Evolutionary conservation across 2,113 vertebrate genomes (phyloP), one percentile per base, ranked within the genome.

Genomic region (Sebastes schlegelii): DNA sequence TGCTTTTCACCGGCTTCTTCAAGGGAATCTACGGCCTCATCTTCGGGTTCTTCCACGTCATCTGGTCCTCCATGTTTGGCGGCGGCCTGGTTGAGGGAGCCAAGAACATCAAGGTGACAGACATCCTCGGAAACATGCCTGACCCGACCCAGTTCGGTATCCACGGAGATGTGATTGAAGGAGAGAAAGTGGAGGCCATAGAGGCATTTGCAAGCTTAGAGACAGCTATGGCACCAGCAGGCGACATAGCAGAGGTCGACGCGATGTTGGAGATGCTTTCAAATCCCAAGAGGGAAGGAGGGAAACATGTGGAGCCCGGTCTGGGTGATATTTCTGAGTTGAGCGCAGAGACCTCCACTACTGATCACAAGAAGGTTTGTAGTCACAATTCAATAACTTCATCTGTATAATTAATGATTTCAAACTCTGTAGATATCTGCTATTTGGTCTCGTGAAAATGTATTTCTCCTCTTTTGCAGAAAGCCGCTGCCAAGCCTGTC

Each of bases 61-160:
- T 99, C 86, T 99, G 98, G 98, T 97, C 91, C 66, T 97, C 97
- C 55, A 97, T 99, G 89, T 99, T 99, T 86, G 98, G 98, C 8
- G 98, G 98, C 5, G 98, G 98, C 63, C 92, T 99, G 11, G 97
- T 99, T 3, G 98, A 99, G 94, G 98, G 98, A 46, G 98, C 98
- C 86, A 99, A 99, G 95, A 99, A 98, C 87, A 99, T 99, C 12
- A 97, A 98, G 94, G 98, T 99, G 88, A 99, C 97, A 0, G 98
- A 99, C 94, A 98, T 99, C 90, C 93, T 99, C 46, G 98, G 98
- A 11, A 98, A 98, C 92, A 99, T 99, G 98, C 98, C 98, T 12
- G 98, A 99, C 91, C 98, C 98, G 0, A 99, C 98, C 8, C 98
- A 99, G 68, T 99, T 99, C 88, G 98, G 98, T 77, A 98, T 99